Evolutionary conservation across 1,140 invertebrate species (phyloP).

Genomic region (Trypoxylus dichotomus): DNA sequence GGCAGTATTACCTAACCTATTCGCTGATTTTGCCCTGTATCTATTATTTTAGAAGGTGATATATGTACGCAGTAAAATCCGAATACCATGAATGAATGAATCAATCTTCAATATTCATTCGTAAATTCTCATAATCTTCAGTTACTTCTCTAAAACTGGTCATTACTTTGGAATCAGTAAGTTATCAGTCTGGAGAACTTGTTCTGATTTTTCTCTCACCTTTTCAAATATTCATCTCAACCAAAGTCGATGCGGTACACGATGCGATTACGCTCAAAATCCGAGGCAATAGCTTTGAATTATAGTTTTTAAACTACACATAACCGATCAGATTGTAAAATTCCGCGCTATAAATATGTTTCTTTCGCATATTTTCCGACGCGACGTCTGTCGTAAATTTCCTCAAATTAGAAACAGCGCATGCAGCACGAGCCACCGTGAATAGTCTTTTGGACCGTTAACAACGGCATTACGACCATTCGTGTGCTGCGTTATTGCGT

Average conservation of each 20-base stretch:
- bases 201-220: no score
- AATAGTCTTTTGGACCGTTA: conserved; percentile 4
- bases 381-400: neutral
- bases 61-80: no score
- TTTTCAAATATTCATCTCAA: neutral
- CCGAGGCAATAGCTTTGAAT: neutral
- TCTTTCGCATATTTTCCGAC: conserved; percentile 9
- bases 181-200: no score
- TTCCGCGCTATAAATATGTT: neutral
- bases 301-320: neutral
- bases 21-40: no score
- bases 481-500: conserved; percentile 24
- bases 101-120: no score
- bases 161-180: no score
- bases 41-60: no score
- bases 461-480: conserved; percentile 10
- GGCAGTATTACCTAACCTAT: no score
- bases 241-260: neutral
- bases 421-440: neutral
- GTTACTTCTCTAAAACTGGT: no score
- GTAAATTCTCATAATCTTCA: no score
- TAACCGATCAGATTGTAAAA: conserved; percentile 17
- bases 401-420: conserved; percentile 10
- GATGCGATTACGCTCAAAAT: neutral
- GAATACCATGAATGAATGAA: no score